A percentile compares a stretch with the other conserved stretches of the same genome.
phyloP scores from a whole-genome alignment of 2,888 invertebrate species.

The Belgica antarctica region DNA sequence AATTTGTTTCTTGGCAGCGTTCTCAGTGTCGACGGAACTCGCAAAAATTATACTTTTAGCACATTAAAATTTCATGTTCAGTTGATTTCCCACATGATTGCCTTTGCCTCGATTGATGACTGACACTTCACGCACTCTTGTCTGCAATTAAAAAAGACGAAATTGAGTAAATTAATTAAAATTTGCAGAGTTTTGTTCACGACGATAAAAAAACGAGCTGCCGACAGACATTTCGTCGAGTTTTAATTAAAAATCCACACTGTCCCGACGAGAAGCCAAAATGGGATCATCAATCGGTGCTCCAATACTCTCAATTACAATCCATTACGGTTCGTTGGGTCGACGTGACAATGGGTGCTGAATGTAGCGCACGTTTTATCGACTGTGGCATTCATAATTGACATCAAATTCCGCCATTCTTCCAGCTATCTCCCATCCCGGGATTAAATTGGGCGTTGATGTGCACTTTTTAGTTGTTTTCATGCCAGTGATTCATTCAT shows the following conservation, averaged over 20 bases:
- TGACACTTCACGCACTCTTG: neutral
- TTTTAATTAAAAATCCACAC: neutral
- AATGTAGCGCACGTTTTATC: too few relatives aligned
- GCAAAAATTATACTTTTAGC: neutral
- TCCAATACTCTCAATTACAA: too few relatives aligned
- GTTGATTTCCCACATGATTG: slow-evolving; percentile 9
- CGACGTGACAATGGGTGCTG: too few relatives aligned
- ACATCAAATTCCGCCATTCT: too few relatives aligned
- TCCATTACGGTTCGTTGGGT: neutral
- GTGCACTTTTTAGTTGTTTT: too few relatives aligned
- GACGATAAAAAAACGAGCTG: neutral
- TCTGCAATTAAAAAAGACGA: neutral
- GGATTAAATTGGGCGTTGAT: too few relatives aligned
- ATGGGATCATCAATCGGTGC: neutral
- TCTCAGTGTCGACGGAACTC: neutral
- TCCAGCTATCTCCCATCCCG: too few relatives aligned
- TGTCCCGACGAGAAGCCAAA: too few relatives aligned
- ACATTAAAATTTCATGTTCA: neutral
- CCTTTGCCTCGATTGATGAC: neutral
- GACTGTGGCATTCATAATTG: too few relatives aligned
- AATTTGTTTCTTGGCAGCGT: slow-evolving; percentile 1
- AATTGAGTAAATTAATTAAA: slow-evolving; percentile 6
- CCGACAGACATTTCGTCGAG: neutral
- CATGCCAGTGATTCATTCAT: too few relatives aligned
- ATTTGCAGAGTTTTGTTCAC: neutral